These are phyloP conservation scores for Talpa occidentalis DNA, from an alignment of 2,113 vertebrate species.

Conservation along the genomic window DNA sequence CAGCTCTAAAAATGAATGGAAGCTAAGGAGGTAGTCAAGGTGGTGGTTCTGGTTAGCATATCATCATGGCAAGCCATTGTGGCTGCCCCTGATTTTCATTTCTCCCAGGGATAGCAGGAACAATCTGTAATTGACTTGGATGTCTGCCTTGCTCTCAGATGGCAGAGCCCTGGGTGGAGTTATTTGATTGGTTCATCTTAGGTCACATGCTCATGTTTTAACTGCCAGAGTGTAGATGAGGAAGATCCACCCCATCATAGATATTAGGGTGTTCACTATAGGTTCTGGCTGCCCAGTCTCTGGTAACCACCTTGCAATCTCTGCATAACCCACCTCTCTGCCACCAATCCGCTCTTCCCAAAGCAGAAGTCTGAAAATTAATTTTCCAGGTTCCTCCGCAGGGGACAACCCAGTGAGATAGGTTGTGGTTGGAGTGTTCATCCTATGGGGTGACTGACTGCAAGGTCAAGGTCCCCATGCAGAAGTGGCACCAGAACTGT, in stretches of 20 bases:
- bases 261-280: background rate
- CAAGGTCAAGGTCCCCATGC: background rate
- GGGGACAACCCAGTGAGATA: background rate
- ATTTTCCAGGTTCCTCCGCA: background rate
- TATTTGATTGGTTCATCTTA: background rate
- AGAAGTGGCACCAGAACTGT: background rate
- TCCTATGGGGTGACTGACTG: background rate
- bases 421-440: background rate
- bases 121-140: background rate
- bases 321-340: accelerated
- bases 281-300: background rate
- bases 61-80: background rate
- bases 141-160: background rate
- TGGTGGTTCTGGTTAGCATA: background rate
- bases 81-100: background rate
- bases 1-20: background rate
- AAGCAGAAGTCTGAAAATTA: background rate
- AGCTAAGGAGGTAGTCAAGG: background rate
- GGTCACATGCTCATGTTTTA: background rate
- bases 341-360: background rate
- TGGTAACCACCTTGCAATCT: background rate
- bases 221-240: background rate
- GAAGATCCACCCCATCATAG: background rate
- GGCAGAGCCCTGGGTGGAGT: background rate
- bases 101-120: background rate